Evolutionary conservation across 2,113 vertebrate genomes (phyloP), one percentile per base, ranked within the genome.

Genomic region (Centropus unirufus): DNA sequence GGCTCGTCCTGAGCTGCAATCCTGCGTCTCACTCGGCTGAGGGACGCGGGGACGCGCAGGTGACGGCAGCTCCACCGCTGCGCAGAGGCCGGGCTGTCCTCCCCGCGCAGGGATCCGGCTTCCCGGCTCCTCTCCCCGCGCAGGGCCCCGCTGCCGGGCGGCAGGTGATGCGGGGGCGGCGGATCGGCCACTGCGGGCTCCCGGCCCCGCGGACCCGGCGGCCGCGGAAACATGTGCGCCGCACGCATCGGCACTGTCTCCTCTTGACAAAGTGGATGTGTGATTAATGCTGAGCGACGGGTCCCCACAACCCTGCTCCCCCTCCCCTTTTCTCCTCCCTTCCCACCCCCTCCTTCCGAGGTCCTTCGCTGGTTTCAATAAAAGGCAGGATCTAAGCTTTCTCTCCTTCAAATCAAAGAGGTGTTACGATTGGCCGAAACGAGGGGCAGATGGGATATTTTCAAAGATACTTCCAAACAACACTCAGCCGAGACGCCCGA

Each of bases 341-440:
- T 74, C 61, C 54, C 44, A 12, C 34, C 68, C 36, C 30, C 51
- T 59, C 51, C 42, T 69, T 77, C 64, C 76, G 1, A 47, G 42
- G 34, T 87, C 77, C 66, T 83, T n/a, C 61, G 24, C 87, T 68
- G 95, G 80, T 89, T 93, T 94, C 89, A 92, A 70, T 90, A 93
- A 86, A 80, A 89, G 17, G 39, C 80, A 78, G 92, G 61, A 80
- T 87, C 80, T 83, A 30, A 70, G 64, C 69, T 87, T 90, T 92
- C 61, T 52, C 57, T 54, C 80, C 42, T 74, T 77, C 80, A 14
- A 83, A 84, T 78, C 80, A 55, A 90, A 90, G 90, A 83, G 62
- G 68, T 83, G 84, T 80, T 92, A 61, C 44, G 23, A 74, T 46
- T 46, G 83, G 83, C 57, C 36, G 34, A 86, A 93, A 81, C 39